These are phyloP conservation scores for Homarus gammarus DNA, from an alignment of 2,888 invertebrate genomes.

Conservation along the genomic window DNA sequence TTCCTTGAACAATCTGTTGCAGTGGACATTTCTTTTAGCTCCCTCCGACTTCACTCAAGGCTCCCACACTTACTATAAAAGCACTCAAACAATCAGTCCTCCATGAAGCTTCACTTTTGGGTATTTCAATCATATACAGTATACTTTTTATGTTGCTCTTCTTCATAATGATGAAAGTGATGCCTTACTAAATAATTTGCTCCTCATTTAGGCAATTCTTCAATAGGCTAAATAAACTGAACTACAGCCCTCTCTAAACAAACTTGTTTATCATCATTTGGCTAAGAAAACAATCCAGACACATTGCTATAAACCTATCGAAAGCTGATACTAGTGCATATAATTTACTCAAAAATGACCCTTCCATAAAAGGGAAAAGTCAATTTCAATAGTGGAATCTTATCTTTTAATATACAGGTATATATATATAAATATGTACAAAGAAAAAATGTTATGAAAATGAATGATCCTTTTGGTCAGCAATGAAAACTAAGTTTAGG, in stretches of 20 bases:
- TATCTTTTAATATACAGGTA: not conserved
- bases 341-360: not conserved
- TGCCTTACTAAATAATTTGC: not conserved
- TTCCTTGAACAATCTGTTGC: not conserved
- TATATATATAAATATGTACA: constrained; percentile 5
- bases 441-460: not conserved
- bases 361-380: not conserved
- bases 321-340: not conserved
- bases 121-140: not conserved
- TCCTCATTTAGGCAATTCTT: not conserved
- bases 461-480: not conserved
- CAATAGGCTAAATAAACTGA: not conserved
- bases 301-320: not conserved
- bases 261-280: not conserved
- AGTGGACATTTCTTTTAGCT: not conserved
- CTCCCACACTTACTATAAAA: not conserved
- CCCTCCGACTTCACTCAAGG: not conserved
- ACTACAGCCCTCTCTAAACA: not conserved
- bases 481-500: not conserved
- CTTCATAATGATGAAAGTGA: not conserved
- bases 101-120: not conserved
- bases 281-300: not conserved
- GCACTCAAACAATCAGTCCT: too few relatives aligned
- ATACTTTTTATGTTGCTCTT: not conserved
- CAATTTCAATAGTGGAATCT: not conserved